These are phyloP conservation scores for Paratilapia polleni DNA, from an alignment of 2,113 vertebrate genomes.

Conservation along the genomic window DNA sequence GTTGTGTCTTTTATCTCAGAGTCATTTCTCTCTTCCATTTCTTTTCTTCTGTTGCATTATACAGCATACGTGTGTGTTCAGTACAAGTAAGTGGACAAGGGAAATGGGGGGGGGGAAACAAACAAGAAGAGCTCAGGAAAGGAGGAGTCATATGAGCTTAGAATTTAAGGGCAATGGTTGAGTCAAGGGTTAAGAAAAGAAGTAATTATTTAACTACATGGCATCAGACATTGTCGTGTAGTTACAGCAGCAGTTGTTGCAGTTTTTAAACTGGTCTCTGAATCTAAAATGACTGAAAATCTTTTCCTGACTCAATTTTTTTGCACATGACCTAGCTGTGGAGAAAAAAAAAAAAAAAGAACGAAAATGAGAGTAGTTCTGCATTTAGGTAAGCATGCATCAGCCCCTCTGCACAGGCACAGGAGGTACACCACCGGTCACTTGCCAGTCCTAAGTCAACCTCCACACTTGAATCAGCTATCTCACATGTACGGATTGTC, in stretches of 20 bases:
- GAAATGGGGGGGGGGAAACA: no score
- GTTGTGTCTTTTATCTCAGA: conserved; percentile 5
- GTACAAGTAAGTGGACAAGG: background rate
- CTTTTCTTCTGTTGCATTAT: background rate
- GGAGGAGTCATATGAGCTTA: background rate
- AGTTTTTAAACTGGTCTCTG: background rate
- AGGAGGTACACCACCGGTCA: background rate
- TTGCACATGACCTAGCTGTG: background rate
- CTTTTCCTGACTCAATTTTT: background rate
- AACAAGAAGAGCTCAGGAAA: background rate
- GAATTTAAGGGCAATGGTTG: background rate
- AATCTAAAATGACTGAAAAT: conserved; percentile 9
- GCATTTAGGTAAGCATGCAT: background rate
- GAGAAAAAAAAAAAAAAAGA: background rate
- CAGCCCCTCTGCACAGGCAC: background rate
- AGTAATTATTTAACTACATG: background rate
- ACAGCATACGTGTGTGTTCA: background rate
- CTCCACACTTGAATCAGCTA: conserved; percentile 1
- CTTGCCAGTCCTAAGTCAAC: background rate
- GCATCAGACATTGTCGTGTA: background rate
- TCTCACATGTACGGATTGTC: conserved; percentile 6
- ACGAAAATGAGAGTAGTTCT: background rate
- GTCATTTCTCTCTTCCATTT: background rate
- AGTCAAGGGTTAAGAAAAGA: background rate
- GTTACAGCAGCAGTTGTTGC: conserved; percentile 10